Conservation (phyloP, 2,797 vertebrate species). For the Mionectes olivaceus region DNA sequence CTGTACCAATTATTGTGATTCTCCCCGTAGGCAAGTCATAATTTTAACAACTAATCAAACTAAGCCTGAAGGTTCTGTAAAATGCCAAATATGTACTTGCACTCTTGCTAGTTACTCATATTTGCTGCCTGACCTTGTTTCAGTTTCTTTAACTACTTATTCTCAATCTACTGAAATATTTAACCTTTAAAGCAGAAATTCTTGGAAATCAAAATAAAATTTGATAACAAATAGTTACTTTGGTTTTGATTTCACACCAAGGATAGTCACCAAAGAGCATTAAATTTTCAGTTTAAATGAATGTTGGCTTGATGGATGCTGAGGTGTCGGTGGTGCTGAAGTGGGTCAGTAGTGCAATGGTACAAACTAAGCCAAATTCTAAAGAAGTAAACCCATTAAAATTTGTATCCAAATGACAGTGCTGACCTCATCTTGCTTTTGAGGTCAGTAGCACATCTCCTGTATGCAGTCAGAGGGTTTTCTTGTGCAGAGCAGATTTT, state of each 20-base stretch:
- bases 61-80: conserved; percentile 75
- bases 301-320: background rate
- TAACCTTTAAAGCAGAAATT: background rate
- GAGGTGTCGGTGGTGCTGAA: background rate
- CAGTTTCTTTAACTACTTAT: conserved; percentile 22
- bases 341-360: background rate
- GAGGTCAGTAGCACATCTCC: background rate
- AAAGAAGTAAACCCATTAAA: background rate
- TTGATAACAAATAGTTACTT: background rate
- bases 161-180: conserved; percentile 40
- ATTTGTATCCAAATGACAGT: background rate
- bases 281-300: background rate
- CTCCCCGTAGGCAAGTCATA: conserved; percentile 85
- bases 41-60: conserved; percentile 87
- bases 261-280: background rate
- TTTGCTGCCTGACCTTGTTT: conserved; percentile 67
- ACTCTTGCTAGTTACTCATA: conserved; percentile 50
- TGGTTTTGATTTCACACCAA: background rate
- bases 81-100: conserved; percentile 73
- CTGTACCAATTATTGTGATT: conserved; percentile 89
- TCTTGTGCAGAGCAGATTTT: background rate
- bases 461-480: background rate
- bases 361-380: background rate
- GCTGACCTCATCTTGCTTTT: background rate
- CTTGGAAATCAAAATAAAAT: background rate